A percentile compares a stretch with the other conserved stretches of the same genome.
phyloP scores from a whole-genome alignment of 2,113 vertebrate species.

The Aix galericulata region DNA sequence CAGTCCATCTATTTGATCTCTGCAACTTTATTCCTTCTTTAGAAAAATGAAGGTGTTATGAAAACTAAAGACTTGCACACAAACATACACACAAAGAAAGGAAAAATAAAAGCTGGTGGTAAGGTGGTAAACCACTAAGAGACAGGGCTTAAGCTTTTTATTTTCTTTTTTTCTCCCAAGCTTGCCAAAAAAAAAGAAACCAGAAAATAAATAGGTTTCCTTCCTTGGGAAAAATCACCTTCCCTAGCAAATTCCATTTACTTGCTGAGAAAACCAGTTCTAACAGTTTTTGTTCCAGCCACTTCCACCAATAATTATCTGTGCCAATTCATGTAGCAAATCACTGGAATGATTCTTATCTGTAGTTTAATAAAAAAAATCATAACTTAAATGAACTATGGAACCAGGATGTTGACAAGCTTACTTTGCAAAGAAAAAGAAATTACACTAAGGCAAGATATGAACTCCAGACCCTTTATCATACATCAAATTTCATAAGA shows the following conservation, averaged over 20 bases:
- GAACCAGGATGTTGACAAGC: neutral
- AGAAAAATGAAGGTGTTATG: neutral
- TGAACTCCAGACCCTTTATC: neutral
- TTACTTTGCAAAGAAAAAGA: conserved; percentile 25
- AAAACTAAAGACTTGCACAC: neutral
- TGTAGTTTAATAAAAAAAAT: neutral
- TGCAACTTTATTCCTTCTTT: neutral
- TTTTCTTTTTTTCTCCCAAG: neutral
- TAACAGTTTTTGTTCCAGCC: neutral
- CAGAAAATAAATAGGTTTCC: neutral
- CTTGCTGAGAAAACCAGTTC: neutral
- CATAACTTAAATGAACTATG: neutral
- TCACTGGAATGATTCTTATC: neutral
- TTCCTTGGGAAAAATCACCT: neutral
- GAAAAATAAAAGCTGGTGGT: neutral
- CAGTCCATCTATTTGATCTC: neutral
- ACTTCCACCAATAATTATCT: neutral
- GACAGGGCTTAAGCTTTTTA: neutral
- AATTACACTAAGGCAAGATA: conserved; percentile 3
- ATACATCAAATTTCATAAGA: neutral
- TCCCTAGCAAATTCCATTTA: neutral
- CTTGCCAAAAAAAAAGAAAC: neutral
- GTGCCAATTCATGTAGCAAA: neutral
- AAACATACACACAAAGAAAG: neutral
- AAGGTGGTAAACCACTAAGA: neutral